Evolutionary conservation across 1,140 invertebrate genomes (phyloP), one percentile per base, ranked within the genome.

Genomic region (Drosophila sechellia): DNA sequence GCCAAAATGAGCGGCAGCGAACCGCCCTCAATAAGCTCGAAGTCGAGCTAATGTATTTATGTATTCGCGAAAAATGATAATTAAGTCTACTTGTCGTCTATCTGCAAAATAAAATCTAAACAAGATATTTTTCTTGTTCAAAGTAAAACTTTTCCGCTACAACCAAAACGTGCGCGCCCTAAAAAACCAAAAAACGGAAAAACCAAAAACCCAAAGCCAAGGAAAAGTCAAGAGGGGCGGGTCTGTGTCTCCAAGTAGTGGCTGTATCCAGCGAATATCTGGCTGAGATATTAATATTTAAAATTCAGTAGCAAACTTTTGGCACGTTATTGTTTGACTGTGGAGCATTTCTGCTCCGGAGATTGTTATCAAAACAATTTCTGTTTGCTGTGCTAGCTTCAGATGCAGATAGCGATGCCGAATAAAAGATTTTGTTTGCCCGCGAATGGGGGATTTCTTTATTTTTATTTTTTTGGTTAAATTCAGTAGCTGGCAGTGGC

Each of bases 221-320:
- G 31, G 48, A 34, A 42, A 55, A 65, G 54, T 27, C 22, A 17
- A 10, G 27, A 48, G 35, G 31, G 64, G 48, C 15, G 27, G 45
- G 50, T 34, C 12, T 58, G 1, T 45, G 61, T 52, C 60, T 48
- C 79, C 70, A 83, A 73, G 70, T 45, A 10, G 31, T 31, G 31
- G 31, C 8, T 13, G 37, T 39, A 46, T 13, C 46, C 40, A 56
- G 27, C 50, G 15, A 64, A 20, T 64, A 49, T 13, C 63, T 72
- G 54, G 53, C 72, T 25, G 68, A 86, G 78, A 89, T 84, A 89
- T 89, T 89, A 89, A 90, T 90, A 87, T 90, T 90, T 79, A 87
- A 90, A 90, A 90, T 90, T 85, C 87, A 87, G 87, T 90, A 90
- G 87, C 87, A 75, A 89, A 90, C 75, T 90, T 90, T 90, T 90